Conservation (phyloP, 1,140 invertebrate species). For the Chionoecetes opilio region DNA sequence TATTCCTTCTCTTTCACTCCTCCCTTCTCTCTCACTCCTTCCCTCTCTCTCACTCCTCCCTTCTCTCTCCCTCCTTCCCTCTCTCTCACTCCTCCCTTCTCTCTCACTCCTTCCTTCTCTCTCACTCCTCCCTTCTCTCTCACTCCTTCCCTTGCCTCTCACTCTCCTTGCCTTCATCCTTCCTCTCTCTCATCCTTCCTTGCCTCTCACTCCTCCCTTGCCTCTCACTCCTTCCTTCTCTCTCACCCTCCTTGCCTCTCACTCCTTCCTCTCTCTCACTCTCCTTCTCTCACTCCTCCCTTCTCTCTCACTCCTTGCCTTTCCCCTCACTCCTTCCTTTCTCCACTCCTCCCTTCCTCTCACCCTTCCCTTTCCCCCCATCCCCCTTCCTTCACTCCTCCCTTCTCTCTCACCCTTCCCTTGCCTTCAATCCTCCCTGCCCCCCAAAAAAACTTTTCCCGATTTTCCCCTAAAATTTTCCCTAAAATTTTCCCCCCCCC, state of each 20-base stretch:
- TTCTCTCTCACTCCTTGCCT: neutral
- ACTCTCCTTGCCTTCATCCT: too few relatives aligned
- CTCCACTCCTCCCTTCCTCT: neutral
- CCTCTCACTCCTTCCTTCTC: too few relatives aligned
- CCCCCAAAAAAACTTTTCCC: too few relatives aligned
- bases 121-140: neutral
- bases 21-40: neutral
- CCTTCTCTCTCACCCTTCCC: too few relatives aligned
- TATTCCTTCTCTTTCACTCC: neutral
- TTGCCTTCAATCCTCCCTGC: too few relatives aligned
- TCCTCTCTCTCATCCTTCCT: neutral
- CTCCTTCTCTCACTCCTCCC: neutral
- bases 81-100: neutral
- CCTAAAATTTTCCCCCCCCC: too few relatives aligned
- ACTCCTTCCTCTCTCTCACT: neutral
- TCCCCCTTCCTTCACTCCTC: too few relatives aligned
- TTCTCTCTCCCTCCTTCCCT: neutral
- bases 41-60: neutral
- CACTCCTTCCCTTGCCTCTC: neutral
- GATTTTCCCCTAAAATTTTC: too few relatives aligned
- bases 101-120: neutral
- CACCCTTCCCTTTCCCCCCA: too few relatives aligned
- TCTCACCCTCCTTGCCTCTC: neutral
- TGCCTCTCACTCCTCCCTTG: too few relatives aligned
- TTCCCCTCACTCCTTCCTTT: neutral